Evolutionary conservation across 2,888 invertebrate genomes (phyloP).

Genomic region (Dynastes tityus): DNA sequence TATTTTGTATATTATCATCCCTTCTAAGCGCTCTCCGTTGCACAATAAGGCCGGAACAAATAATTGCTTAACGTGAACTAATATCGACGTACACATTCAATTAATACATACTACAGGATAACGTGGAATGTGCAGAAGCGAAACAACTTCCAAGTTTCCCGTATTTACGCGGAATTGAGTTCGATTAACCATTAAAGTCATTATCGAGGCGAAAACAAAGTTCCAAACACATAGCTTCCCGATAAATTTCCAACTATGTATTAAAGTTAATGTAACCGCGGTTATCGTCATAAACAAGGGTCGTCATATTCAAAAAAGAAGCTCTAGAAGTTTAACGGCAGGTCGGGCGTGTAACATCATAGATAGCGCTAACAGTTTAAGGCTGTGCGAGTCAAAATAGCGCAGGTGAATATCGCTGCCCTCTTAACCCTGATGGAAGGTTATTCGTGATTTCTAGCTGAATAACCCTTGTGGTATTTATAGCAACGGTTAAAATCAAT

Average conservation of each 20-base stretch:
- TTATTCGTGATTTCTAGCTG: no score
- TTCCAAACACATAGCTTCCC: background rate
- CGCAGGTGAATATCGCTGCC: no score
- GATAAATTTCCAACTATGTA: constrained; percentile 23
- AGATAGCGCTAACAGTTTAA: background rate
- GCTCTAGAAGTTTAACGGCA: background rate
- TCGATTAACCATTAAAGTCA: constrained; percentile 30
- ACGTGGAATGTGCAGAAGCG: no score
- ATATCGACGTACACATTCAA: constrained; percentile 7
- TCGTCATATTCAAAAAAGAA: background rate
- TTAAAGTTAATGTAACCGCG: constrained; percentile 22
- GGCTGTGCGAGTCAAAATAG: background rate
- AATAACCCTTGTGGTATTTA: no score
- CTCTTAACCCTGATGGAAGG: no score
- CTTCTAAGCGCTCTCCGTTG: no score
- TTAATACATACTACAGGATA: background rate
- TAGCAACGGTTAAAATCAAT: no score
- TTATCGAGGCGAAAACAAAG: constrained; percentile 14
- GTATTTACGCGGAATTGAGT: constrained; percentile 4
- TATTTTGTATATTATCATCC: no score
- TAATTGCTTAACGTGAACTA: background rate
- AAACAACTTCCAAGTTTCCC: constrained; percentile 1
- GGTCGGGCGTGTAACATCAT: background rate
- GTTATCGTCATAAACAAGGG: constrained; percentile 13
- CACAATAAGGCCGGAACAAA: background rate